Evolutionary conservation across 2,797 vertebrate species (phyloP).

Genomic region (Sebastes diploproa): DNA sequence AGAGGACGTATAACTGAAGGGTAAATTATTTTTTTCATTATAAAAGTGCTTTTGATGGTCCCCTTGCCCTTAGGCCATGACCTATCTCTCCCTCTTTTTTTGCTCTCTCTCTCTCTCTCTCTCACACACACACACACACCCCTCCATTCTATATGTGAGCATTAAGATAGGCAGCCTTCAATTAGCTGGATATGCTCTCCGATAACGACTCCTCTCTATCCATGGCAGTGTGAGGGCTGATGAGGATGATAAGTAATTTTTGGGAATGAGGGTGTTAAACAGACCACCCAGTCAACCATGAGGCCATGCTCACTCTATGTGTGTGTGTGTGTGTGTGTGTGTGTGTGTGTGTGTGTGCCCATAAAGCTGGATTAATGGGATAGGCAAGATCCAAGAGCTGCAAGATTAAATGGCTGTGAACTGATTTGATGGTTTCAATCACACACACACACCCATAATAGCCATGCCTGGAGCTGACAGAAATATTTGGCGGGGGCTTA

Average conservation of each 20-base stretch:
- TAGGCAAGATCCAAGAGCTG: constrained; percentile 67
- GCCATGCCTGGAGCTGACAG: constrained; percentile 34
- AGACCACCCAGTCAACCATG: constrained; percentile 56
- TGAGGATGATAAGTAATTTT: constrained; percentile 57
- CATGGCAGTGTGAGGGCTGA: constrained; percentile 35
- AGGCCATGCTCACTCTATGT: constrained; percentile 3
- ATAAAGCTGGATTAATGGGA: constrained; percentile 76
- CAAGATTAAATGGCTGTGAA: constrained; percentile 77
- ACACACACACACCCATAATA: constrained; percentile 26
- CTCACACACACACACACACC: not conserved
- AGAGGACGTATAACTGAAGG: constrained; percentile 36
- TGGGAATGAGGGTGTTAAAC: constrained; percentile 49
- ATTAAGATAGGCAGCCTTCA: constrained; percentile 69
- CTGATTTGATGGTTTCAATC: constrained; percentile 71
- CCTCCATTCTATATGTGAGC: constrained; percentile 22
- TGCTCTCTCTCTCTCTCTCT: too few relatives aligned
- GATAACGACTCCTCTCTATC: constrained; percentile 65
- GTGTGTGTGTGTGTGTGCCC: not conserved
- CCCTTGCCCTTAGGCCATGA: constrained; percentile 34
- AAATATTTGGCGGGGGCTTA: constrained; percentile 30
- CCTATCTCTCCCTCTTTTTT: constrained; percentile 2
- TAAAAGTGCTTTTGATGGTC: constrained; percentile 47
- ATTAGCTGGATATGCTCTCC: constrained; percentile 64
- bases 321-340: not conserved
- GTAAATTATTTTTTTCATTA: constrained; percentile 44